Conservation (phyloP, 2,113 vertebrate species). For the Gadus chalcogrammus region DNA sequence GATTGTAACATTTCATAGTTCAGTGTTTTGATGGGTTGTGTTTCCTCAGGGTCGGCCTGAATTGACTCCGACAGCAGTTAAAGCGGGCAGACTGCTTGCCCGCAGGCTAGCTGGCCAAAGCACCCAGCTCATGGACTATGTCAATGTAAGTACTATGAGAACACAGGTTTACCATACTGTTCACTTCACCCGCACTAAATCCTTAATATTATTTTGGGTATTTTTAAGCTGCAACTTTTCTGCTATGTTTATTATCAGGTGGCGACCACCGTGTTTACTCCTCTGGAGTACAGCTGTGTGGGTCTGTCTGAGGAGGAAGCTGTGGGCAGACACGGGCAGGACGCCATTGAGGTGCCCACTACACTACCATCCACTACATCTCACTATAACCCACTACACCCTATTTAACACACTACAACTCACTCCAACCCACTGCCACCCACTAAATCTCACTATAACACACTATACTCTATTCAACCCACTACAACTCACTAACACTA, state of each 20-base stretch:
- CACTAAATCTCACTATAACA: no score
- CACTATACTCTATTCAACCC: no score
- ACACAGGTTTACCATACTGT: not conserved
- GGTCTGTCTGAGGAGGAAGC: slow-evolving; percentile 90
- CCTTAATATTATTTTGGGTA: no score
- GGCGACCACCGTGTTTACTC: slow-evolving; percentile 92
- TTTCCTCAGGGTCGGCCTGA: slow-evolving; percentile 85
- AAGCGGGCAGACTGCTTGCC: slow-evolving; percentile 87
- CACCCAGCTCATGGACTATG: slow-evolving; percentile 85
- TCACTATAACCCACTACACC: no score
- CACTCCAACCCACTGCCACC: no score
- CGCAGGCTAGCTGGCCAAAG: slow-evolving; percentile 76
- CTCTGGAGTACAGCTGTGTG: slow-evolving; percentile 89
- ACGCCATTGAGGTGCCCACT: slow-evolving; percentile 79
- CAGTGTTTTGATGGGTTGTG: slow-evolving; percentile 22
- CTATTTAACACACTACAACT: no score
- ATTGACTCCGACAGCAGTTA: slow-evolving; percentile 88
- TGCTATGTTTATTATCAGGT: slow-evolving; percentile 72
- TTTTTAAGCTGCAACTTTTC: not conserved
- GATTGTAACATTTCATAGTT: not conserved
- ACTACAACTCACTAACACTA: no score
- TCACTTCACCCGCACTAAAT: no score
- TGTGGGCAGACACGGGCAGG: slow-evolving; percentile 70
- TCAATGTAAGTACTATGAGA: slow-evolving; percentile 73
- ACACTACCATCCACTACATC: no score